A percentile compares a stretch with the other conserved stretches of the same genome.
Evolutionary conservation across 2,888 invertebrate species (phyloP).

Genomic region (Aquatica leii): DNA sequence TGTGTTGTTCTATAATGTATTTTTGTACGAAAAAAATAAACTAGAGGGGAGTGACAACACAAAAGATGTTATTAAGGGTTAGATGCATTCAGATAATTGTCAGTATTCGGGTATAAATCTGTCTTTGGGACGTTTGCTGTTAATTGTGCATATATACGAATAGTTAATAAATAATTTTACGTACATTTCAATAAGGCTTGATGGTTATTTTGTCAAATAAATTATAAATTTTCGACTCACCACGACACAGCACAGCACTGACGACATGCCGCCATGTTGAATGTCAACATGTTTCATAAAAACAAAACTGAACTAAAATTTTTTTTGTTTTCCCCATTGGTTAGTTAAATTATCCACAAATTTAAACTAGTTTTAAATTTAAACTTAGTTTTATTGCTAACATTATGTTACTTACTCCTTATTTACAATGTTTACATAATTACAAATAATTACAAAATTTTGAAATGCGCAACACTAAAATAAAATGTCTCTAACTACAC

Average conservation of each 20-base stretch:
- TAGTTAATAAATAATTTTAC: conserved; percentile 38
- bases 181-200: conserved; percentile 49
- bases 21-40: conserved; percentile 12
- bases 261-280: conserved; percentile 96
- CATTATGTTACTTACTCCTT: conserved; percentile 22
- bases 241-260: conserved; percentile 97
- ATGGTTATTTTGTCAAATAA: conserved; percentile 45
- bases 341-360: neutral
- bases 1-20: no score
- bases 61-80: conserved; percentile 51
- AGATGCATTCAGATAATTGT: conserved; percentile 15
- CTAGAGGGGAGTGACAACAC: conserved; percentile 48
- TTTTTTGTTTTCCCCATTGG: conserved; percentile 24
- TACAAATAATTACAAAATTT: conserved; percentile 36
- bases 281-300: conserved; percentile 71
- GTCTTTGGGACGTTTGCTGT: neutral
- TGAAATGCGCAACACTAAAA: conserved; percentile 38
- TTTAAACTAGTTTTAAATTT: neutral
- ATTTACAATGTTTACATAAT: conserved; percentile 34
- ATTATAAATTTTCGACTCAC: conserved; percentile 68
- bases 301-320: conserved; percentile 51
- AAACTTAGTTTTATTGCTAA: neutral
- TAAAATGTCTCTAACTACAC: conserved; percentile 40
- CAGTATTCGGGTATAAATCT: neutral
- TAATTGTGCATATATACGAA: neutral